Base-by-base conservation (phyloP, 2,113 vertebrate species). In the Rostratula benghalensis region DNA sequence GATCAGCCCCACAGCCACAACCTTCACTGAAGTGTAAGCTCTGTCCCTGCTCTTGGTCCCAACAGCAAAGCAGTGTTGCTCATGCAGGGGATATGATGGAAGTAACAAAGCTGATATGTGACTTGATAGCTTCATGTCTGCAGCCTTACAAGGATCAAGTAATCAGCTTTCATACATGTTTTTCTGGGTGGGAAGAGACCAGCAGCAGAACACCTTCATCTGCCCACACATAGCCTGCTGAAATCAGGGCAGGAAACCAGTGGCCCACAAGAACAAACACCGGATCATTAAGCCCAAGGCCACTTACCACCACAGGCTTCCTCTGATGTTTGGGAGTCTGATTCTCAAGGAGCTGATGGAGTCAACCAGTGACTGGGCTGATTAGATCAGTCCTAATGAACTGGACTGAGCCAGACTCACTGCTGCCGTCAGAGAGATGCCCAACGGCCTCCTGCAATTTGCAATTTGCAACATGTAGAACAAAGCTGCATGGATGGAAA, bases 401-500 rank as follows among this genome's bases (percentile, higher is more conserved):
- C 20, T 14, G 9, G 11, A 37, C 17, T 37, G 51, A 68, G 64
- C 60, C 92, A 81, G 79, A 83, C 50, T 39, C 6, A 2, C 68
- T 0, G 0, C 76, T 80, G 51, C 53, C 5, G 0, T 54, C 86
- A n/a, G 76, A 67, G 46, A 61, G 7, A 6, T 69, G 77, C 69
- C 69, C 61, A 6, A 53, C 1, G 1, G 90, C 83, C 83, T 37
- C 73, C 53, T 0, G 1, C 54, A 63, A n/a, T 45, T 23, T 75
- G 4, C 10, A 1, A 24, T 48, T 80, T 64, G 30, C 45, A 61
- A 7, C 31, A 13, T 4, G 7, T 30, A 53, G 83, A 92, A 87
- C 88, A 95, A 94, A 95, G 88, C 54, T 24, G 33, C 24, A 10
- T 68, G 94, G 85, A 77, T 86, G 43, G 54, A 48, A 89, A 76